These are phyloP conservation scores for Casuarius casuarius DNA, from an alignment of 2,113 vertebrate genomes.

Conservation along the genomic window DNA sequence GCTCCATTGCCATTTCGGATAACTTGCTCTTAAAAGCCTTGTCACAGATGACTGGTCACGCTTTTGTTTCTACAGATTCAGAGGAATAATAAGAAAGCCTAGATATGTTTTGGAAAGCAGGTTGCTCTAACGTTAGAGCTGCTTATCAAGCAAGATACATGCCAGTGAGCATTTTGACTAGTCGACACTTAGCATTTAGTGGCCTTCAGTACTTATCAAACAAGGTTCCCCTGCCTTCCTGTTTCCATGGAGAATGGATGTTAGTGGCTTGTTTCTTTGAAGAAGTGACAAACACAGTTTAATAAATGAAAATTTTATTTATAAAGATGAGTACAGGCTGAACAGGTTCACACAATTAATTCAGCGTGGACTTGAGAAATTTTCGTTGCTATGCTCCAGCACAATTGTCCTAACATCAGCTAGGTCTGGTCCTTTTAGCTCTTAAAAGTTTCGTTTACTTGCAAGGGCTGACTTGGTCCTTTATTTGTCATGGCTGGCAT, in stretches of 20 bases:
- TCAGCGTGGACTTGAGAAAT: background rate
- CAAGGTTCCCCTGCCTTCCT: background rate
- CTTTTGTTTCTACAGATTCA: background rate
- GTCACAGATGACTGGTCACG: background rate
- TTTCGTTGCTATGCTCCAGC: background rate
- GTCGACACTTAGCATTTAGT: fast-evolving
- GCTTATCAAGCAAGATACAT: background rate
- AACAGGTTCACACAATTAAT: background rate
- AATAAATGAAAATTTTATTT: background rate
- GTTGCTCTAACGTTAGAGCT: background rate
- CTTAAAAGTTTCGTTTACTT: background rate
- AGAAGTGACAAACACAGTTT: background rate
- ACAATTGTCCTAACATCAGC: fast-evolving
- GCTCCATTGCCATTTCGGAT: background rate
- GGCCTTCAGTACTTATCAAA: background rate
- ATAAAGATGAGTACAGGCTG: background rate
- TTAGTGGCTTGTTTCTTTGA: background rate
- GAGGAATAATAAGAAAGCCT: background rate
- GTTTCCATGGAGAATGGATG: background rate
- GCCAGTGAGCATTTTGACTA: background rate
- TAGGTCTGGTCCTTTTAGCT: fast-evolving
- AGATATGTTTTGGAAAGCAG: background rate
- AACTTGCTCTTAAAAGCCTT: background rate
- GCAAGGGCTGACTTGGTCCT: background rate
- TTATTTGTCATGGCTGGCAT: background rate